Evolutionary conservation across 2,888 invertebrate genomes (phyloP), one percentile per base, ranked within the genome.

Genomic region (Sarcophaga caerulescens): DNA sequence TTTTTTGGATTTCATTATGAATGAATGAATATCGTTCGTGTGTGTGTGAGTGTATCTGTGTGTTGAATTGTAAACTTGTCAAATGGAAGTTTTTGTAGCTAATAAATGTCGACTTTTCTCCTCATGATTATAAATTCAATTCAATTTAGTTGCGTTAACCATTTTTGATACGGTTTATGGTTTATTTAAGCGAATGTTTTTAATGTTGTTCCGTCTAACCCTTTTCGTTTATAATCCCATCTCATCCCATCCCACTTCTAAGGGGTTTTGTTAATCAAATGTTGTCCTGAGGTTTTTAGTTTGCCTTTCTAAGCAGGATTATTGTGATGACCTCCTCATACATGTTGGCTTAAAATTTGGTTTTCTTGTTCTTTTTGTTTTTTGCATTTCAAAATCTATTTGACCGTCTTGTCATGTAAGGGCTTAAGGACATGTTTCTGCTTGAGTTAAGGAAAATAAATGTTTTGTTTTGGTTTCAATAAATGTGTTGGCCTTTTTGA

Each of bases 251-350:
- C 4, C 6, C n/a, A 25, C 59, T 57, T 57, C 52, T 59, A 71
- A 4, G 19, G 1, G 59, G 25, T 70, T 70, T 21, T 57, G n/a
- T 59, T 25, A 25, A 11, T 19, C 23, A 59, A 25, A 52, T 25
- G 57, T 59, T 71, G n/a, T 70, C 70, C n/a, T 70, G 70, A 57
- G 70, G 70, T 70, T 70, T 70, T 35, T 70, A 57, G 11, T 71
- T 59, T 35, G 25, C 57, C 52, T 52, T 52, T 35, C 8, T 17
- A 52, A 52, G 17, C 4, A 52, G 14, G 52, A 52, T 52, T 52
- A 52, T 52, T 52, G 52, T 14, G 17, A 52, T 17, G 17, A 4
- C 14, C 17, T 52, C 12, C 52, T n/a, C 5, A 14, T 52, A 52
- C 52, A 52, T 10, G 52, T 52, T 14, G 52, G 35, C 35, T 35